A percentile compares a stretch with the other conserved stretches of the same genome.
Conservation (phyloP, 2,888 invertebrate species). For the Athalia cordata region DNA sequence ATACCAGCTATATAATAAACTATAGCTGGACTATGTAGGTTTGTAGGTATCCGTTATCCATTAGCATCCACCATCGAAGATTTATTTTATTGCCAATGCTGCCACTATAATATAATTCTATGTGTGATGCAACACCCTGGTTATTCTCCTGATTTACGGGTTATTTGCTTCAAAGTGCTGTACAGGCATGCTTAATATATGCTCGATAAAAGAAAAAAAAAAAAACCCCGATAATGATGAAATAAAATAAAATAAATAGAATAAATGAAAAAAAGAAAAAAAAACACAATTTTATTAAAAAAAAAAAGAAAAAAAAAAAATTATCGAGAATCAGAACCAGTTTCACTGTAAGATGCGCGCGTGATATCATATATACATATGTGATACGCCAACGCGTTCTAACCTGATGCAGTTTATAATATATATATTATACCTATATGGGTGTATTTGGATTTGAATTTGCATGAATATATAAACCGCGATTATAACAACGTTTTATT, state of each 20-base stretch:
- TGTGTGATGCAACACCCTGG: slow-evolving; percentile 49
- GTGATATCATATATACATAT: neutral
- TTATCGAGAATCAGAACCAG: neutral
- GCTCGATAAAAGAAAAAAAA: neutral
- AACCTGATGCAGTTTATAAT: neutral
- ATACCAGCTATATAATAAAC: slow-evolving; percentile 21
- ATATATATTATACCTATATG: too few relatives aligned
- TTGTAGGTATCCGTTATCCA: slow-evolving; percentile 56
- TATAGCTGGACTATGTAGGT: slow-evolving; percentile 35
- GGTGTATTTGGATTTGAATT: too few relatives aligned
- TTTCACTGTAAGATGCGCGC: slow-evolving; percentile 2
- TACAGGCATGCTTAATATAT: slow-evolving; percentile 23
- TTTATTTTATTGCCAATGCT: slow-evolving; percentile 63
- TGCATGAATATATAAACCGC: too few relatives aligned
- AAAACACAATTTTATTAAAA: too few relatives aligned
- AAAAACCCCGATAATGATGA: neutral
- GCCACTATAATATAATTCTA: slow-evolving; percentile 27
- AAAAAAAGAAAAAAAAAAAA: neutral
- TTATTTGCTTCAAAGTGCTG: slow-evolving; percentile 42
- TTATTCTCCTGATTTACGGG: slow-evolving; percentile 68
- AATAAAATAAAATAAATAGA: neutral
- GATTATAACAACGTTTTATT: too few relatives aligned
- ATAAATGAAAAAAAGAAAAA: neutral
- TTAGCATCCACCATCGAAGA: slow-evolving; percentile 69
- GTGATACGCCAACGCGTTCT: neutral